A percentile compares a stretch with the other conserved stretches of the same genome.
Conservation (phyloP, 2,888 invertebrate species). For the Operophtera brumata region DNA sequence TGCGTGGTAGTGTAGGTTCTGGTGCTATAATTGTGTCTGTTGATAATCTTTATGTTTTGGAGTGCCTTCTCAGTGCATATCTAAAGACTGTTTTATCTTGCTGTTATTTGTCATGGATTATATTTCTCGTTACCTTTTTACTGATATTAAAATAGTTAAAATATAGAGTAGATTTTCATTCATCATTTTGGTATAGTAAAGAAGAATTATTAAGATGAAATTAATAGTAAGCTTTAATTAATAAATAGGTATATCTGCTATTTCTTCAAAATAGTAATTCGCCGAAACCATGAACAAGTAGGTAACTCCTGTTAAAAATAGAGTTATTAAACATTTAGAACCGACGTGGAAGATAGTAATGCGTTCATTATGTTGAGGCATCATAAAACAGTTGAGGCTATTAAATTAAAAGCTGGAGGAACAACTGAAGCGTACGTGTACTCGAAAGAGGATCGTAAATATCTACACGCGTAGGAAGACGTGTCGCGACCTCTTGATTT, state of each 20-base stretch:
- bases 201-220: no score
- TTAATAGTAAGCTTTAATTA: no score
- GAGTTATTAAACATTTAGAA: slow-evolving; percentile 17
- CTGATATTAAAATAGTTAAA: no score
- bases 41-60: neutral
- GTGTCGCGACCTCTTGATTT: slow-evolving; percentile 35
- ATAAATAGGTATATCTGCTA: no score
- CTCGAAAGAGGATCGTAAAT: slow-evolving; percentile 38
- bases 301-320: slow-evolving; percentile 5
- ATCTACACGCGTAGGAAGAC: slow-evolving; percentile 23
- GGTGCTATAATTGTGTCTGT: neutral
- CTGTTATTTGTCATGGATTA: no score
- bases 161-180: slow-evolving; percentile 9
- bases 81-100: neutral
- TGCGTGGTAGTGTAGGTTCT: no score
- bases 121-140: neutral
- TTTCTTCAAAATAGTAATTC: no score
- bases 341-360: slow-evolving; percentile 28
- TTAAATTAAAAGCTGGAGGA: slow-evolving; percentile 42
- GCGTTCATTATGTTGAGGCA: slow-evolving; percentile 35
- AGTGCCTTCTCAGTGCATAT: neutral
- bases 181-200: neutral
- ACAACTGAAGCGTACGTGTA: slow-evolving; percentile 38
- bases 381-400: slow-evolving; percentile 40
- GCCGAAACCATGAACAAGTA: neutral